Conservation (phyloP, 2,888 invertebrate species). For the Oscheius myriophilus region DNA sequence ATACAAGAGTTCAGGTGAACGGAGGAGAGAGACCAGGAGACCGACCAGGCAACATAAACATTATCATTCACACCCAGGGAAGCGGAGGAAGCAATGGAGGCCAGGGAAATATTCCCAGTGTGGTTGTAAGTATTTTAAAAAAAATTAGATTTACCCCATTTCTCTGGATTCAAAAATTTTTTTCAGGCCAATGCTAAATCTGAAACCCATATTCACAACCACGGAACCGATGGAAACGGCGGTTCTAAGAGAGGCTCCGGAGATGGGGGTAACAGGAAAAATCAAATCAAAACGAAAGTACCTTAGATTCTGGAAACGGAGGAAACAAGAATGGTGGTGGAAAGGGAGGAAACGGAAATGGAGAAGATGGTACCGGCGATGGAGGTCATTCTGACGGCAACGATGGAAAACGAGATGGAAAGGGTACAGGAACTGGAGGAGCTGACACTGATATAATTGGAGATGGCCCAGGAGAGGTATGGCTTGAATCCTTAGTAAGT, state of each 20-base stretch:
- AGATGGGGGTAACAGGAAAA: background rate
- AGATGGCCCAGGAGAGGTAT: background rate
- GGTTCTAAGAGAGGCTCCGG: slow-evolving; percentile 19
- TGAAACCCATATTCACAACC: slow-evolving; percentile 25
- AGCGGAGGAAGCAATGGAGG: background rate
- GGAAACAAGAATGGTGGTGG: slow-evolving; percentile 5
- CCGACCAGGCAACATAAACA: slow-evolving; percentile 42
- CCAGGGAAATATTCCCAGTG: slow-evolving; percentile 4
- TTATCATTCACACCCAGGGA: slow-evolving; percentile 41
- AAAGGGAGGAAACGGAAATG: slow-evolving; percentile 6
- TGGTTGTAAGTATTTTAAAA: background rate
- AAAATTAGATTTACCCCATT: background rate
- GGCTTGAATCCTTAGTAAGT: background rate
- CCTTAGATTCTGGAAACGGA: background rate
- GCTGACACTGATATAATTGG: background rate
- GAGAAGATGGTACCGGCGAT: background rate
- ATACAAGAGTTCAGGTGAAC: background rate
- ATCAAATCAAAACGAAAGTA: too few relatives aligned
- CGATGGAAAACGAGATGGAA: background rate
- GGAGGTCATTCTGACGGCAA: background rate
- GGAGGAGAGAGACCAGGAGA: slow-evolving; percentile 2
- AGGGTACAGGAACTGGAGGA: slow-evolving; percentile 10
- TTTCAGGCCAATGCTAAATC: slow-evolving; percentile 22
- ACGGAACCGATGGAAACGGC: slow-evolving; percentile 23
- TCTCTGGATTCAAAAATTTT: background rate